Percentiles rank a stretch among this genome's conserved stretches.
phyloP scores from a whole-genome alignment of 2,797 vertebrate species.

The Labeo calbasu region DNA sequence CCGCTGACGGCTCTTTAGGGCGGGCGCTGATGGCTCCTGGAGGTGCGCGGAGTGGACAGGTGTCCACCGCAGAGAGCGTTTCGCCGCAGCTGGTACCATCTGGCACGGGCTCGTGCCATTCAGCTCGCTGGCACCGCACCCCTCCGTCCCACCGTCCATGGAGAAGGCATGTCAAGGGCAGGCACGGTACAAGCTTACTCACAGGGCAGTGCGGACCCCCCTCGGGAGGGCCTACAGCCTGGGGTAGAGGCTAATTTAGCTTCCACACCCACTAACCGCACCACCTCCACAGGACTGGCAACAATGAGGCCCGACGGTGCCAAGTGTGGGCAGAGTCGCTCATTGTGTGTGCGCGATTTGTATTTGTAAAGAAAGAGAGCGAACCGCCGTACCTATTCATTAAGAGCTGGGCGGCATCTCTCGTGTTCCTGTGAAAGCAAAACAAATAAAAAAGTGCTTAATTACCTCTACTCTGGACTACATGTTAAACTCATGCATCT shows the following conservation, averaged over 20 bases:
- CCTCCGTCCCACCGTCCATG: conserved; percentile 58
- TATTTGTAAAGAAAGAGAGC: conserved; percentile 43
- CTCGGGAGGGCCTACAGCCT: conserved; percentile 62
- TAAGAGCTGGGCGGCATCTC: conserved; percentile 56
- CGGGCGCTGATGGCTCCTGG: conserved; percentile 65
- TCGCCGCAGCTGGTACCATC: conserved; percentile 67
- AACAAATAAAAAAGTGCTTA: conserved; percentile 56
- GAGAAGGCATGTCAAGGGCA: conserved; percentile 71
- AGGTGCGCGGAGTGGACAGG: conserved; percentile 65
- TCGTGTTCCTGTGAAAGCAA: conserved; percentile 53
- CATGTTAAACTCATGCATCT: conserved; percentile 40
- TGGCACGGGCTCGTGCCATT: conserved; percentile 60
- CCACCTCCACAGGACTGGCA: conserved; percentile 66
- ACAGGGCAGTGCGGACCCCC: conserved; percentile 66
- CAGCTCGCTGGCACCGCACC: conserved; percentile 62
- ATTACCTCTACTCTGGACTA: conserved; percentile 56
- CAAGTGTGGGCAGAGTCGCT: conserved; percentile 57
- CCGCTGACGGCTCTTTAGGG: conserved; percentile 66
- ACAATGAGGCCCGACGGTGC: conserved; percentile 63
- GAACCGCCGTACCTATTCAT: conserved; percentile 54
- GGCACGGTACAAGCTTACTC: conserved; percentile 69
- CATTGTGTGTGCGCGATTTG: conserved; percentile 48
- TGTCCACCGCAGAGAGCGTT: conserved; percentile 63
- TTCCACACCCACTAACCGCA: conserved; percentile 62
- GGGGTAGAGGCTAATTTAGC: conserved; percentile 69